Percentiles rank a stretch among this genome's conserved stretches.
These are phyloP conservation scores for Montifringilla adamsi DNA, from an alignment of 2,113 vertebrate species.

Conservation along the genomic window DNA sequence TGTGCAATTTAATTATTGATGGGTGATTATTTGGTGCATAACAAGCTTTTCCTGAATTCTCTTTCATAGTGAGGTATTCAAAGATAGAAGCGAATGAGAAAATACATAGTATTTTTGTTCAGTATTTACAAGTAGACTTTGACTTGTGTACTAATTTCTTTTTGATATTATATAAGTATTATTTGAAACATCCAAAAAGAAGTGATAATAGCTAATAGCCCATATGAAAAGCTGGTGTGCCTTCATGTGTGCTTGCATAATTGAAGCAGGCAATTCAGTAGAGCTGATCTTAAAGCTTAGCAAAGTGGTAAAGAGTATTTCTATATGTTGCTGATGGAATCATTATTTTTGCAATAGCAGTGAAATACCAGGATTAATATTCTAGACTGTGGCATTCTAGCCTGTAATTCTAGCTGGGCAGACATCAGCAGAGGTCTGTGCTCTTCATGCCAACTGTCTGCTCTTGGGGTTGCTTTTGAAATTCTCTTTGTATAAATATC, in stretches of 20 bases:
- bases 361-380: neutral
- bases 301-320: neutral
- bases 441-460: neutral
- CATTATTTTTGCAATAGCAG: neutral
- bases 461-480: neutral
- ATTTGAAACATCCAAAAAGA: neutral
- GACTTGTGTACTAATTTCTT: neutral
- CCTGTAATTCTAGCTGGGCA: neutral
- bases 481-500: neutral
- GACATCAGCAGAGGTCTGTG: neutral
- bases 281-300: neutral
- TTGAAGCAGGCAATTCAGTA: neutral
- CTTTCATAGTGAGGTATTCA: neutral
- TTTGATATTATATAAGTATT: neutral
- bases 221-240: neutral
- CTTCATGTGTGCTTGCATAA: neutral
- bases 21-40: neutral
- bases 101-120: neutral
- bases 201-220: neutral
- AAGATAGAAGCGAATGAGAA: neutral
- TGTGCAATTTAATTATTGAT: neutral
- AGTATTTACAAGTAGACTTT: neutral
- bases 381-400: neutral
- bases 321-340: neutral
- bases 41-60: neutral